Base-by-base conservation (phyloP, 1,140 invertebrate genomes). In the Dufourea novaeangliae region DNA sequence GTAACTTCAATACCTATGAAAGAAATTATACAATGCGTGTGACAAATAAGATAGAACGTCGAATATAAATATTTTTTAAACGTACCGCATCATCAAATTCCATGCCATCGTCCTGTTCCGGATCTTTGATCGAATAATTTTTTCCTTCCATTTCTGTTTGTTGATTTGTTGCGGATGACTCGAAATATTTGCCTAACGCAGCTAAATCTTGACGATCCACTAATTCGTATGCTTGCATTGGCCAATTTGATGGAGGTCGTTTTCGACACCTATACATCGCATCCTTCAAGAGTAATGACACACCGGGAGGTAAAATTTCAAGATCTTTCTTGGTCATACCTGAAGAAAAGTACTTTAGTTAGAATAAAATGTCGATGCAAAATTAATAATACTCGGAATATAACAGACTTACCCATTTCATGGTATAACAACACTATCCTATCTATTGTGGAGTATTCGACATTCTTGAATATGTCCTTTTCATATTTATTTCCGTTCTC, bases 161-260 rank as follows among this genome's bases (percentile, higher is more conserved):
- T 29, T 81, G 63, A 61, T 59, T 32, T 27, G 67, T 69, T 62
- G 32, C 39, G 32, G 63, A 67, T 52, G 50, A 67, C 66, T 79
- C 71, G 56, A 78, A 92, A 89, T 34, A 94, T 90, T 89, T 95
- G 92, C 62, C 86, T 22, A 92, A 82, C 7, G 93, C 91, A 0
- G 95, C 95, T 76, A 97, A 91, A 91, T 98, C 97, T 62, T 96
- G 94, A 14, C 97, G 93, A 92, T 96, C 95, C n/a, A 98, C 94
- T 4, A 98, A 92, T 52, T 95, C 94, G 88, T 97, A 98, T 1
- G 95, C 95, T 59, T 94, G 93, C 59, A 93, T 91, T 3, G 95
- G 94, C 96, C 97, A 98, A 89, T 96, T 95, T 22, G 95, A 92
- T 0, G 96, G 96, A 20, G 97, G 97, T 41, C 94, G 92, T 68